phyloP scores from a whole-genome alignment of 2,113 vertebrate genomes.

The Rhea pennata region DNA sequence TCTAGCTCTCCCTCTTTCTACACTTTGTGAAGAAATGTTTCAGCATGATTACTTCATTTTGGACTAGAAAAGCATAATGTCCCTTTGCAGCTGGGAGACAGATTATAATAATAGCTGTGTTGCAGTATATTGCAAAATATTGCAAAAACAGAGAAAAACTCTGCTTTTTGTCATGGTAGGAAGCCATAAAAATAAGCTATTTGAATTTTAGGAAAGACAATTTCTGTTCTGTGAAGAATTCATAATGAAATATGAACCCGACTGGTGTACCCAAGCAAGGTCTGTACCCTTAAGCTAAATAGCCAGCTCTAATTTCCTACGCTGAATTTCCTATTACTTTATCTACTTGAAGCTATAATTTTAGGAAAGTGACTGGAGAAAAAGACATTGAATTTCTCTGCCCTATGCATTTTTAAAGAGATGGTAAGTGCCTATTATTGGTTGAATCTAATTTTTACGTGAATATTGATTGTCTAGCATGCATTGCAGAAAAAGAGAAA shows the following conservation, averaged over 20 bases:
- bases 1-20: background rate
- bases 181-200: slow-evolving; percentile 5
- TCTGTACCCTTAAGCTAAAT: background rate
- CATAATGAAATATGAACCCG: background rate
- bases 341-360: background rate
- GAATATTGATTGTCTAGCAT: background rate
- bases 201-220: background rate
- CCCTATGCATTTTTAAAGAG: background rate
- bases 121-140: background rate
- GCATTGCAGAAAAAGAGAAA: background rate
- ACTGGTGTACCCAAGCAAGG: background rate
- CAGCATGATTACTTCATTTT: background rate
- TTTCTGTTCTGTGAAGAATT: background rate
- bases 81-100: background rate
- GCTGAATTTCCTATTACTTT: background rate
- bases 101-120: background rate
- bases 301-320: background rate
- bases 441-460: background rate
- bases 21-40: background rate
- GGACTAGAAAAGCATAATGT: background rate
- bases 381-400: background rate
- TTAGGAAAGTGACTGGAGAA: background rate
- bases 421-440: background rate
- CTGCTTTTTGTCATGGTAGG: background rate
- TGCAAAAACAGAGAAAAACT: background rate